Percentiles rank a stretch among this genome's conserved stretches.
These are phyloP conservation scores for Imbricaverruca yamaguchii DNA, from an alignment of 2,888 invertebrate genomes.

Conservation along the genomic window DNA sequence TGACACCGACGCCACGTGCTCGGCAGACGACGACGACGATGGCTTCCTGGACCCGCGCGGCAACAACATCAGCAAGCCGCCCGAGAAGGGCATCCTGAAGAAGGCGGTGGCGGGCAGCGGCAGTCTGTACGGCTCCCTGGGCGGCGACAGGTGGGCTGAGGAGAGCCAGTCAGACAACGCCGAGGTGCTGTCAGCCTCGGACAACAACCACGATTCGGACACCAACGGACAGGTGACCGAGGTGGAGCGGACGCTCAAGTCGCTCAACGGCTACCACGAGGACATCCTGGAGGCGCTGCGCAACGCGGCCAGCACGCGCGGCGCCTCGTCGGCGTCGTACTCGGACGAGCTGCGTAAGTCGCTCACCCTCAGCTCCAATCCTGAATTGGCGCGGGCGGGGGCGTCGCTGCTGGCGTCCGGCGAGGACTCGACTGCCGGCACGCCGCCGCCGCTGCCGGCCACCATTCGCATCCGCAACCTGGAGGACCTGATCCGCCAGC, in stretches of 20 bases:
- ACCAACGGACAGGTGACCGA: slow-evolving; percentile 40
- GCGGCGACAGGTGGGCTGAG: slow-evolving; percentile 59
- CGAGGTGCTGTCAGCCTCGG: slow-evolving; percentile 59
- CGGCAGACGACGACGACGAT: slow-evolving; percentile 13
- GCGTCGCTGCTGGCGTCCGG: slow-evolving; percentile 31
- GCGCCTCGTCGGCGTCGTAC: slow-evolving; percentile 54
- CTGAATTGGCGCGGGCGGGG: slow-evolving; percentile 37
- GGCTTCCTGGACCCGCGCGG: slow-evolving; percentile 14
- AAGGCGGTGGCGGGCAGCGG: slow-evolving; percentile 45
- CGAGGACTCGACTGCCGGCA: slow-evolving; percentile 50
- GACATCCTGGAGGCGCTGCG: slow-evolving; percentile 83
- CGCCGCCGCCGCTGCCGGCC: slow-evolving; percentile 63
- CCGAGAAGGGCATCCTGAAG: slow-evolving; percentile 87
- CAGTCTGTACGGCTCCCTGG: slow-evolving; percentile 61
- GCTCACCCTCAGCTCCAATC: slow-evolving; percentile 41
- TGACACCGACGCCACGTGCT: too few species aligned
- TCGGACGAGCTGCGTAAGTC: slow-evolving; percentile 62
- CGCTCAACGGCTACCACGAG: slow-evolving; percentile 84
- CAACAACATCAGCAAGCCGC: slow-evolving; percentile 47
- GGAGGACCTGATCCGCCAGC: slow-evolving; percentile 71
- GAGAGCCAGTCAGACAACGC: slow-evolving; percentile 60
- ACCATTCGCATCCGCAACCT: slow-evolving; percentile 81
- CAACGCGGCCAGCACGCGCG: slow-evolving; percentile 58
- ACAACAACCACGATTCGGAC: slow-evolving; percentile 53
- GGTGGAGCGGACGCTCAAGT: slow-evolving; percentile 72